Evolutionary conservation across 2,888 invertebrate species (phyloP).

Genomic region (Piscicola geometra): DNA sequence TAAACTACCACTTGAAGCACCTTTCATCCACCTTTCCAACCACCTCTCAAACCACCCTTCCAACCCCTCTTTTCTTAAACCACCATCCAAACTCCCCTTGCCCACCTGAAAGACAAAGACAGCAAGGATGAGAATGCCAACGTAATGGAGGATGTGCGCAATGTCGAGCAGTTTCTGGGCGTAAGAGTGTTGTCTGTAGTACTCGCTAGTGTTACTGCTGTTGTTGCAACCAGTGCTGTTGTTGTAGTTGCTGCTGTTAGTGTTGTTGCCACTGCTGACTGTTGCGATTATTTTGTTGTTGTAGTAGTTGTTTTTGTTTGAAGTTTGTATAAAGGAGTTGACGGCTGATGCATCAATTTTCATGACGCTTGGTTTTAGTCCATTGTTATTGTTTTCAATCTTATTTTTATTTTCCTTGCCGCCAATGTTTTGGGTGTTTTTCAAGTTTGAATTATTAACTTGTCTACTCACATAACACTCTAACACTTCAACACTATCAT

Average conservation of each 20-base stretch:
- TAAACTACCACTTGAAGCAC: too few relatives aligned
- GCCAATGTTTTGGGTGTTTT: not conserved
- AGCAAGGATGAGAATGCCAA: slow-evolving; percentile 44
- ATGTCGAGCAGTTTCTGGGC: slow-evolving; percentile 39
- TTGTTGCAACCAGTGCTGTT: not conserved
- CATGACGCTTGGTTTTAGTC: not conserved
- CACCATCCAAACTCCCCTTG: not conserved
- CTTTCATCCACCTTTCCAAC: not conserved
- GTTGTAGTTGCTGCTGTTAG: not conserved
- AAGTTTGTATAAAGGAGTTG: too few relatives aligned
- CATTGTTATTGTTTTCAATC: not conserved
- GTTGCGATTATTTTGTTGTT: not conserved
- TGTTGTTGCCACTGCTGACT: not conserved
- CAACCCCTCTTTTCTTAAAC: not conserved
- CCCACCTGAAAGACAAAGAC: slow-evolving; percentile 44
- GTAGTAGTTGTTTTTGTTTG: not conserved
- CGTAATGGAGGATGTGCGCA: slow-evolving; percentile 44
- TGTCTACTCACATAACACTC: not conserved
- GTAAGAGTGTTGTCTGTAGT: slow-evolving; percentile 34
- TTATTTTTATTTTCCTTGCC: not conserved
- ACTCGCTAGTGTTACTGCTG: not conserved
- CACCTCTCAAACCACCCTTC: too few relatives aligned
- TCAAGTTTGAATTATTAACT: not conserved
- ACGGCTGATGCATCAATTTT: too few relatives aligned
- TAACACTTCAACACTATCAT: not conserved